These are phyloP conservation scores for Lordiphosa fenestrarum DNA, from an alignment of 2,888 invertebrate species.

Conservation along the genomic window DNA sequence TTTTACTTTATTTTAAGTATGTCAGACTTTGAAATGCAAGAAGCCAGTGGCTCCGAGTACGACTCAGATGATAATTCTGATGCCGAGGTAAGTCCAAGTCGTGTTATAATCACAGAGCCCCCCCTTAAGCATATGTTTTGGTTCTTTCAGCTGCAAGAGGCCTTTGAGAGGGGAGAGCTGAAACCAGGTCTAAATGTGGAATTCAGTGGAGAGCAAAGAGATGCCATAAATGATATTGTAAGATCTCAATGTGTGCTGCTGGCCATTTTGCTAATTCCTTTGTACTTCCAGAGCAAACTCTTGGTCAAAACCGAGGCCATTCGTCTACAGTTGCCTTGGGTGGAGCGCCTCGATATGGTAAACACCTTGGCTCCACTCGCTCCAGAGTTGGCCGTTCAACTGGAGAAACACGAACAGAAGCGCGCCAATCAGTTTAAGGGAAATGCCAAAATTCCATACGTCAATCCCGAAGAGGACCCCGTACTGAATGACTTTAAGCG, in stretches of 20 bases:
- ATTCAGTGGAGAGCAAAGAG: constrained; percentile 82
- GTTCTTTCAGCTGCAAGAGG: constrained; percentile 89
- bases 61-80: constrained; percentile 77
- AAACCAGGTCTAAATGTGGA: constrained; percentile 92
- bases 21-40: constrained; percentile 65
- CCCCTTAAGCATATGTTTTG: background rate
- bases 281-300: constrained; percentile 79
- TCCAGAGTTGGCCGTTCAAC: constrained; percentile 89
- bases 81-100: constrained; percentile 68
- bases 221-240: constrained; percentile 87
- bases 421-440: constrained; percentile 85
- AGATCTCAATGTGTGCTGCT: constrained; percentile 69
- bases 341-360: constrained; percentile 90
- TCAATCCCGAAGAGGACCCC: constrained; percentile 86
- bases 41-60: constrained; percentile 68
- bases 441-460: constrained; percentile 85
- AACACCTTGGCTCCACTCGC: constrained; percentile 90
- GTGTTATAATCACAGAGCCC: background rate
- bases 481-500: constrained; percentile 94
- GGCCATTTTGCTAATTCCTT: background rate
- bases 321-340: constrained; percentile 88
- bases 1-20: constrained; percentile 36
- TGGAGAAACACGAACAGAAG: constrained; percentile 88
- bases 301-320: constrained; percentile 87
- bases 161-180: constrained; percentile 90